Conservation (phyloP, 2,113 vertebrate species). For the Corvus moneduloides region DNA sequence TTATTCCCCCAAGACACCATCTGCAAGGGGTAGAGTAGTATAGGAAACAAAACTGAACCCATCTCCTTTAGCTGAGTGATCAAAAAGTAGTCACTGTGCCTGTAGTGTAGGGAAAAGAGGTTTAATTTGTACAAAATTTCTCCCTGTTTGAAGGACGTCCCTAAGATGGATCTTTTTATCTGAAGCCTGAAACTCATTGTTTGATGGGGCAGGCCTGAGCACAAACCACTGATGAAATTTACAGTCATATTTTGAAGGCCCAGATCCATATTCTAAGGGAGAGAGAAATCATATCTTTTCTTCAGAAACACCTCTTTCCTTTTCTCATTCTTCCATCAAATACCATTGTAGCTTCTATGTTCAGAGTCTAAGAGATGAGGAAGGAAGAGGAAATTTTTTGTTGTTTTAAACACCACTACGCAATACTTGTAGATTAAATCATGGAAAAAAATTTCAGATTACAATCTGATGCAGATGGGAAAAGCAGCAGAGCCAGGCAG, state of each 20-base stretch:
- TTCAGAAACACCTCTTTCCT: not conserved
- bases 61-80: not conserved
- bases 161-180: not conserved
- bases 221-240: not conserved
- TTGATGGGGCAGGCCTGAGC: not conserved
- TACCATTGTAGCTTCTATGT: not conserved
- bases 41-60: not conserved
- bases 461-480: slow-evolving; percentile 29
- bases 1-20: not conserved
- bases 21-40: not conserved
- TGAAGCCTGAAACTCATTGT: not conserved
- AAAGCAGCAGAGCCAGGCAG: not conserved
- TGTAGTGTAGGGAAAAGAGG: not conserved
- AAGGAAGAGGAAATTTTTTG: not conserved
- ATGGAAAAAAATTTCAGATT: slow-evolving; percentile 24
- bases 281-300: not conserved
- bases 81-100: not conserved
- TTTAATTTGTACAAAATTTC: not conserved
- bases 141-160: not conserved
- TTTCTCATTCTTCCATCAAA: not conserved
- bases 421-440: not conserved
- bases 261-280: not conserved
- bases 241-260: not conserved
- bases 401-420: not conserved
- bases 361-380: not conserved